Evolutionary conservation across 2,797 vertebrate genomes (phyloP), one percentile per base, ranked within the genome.

Genomic region (Caiman crocodilus): DNA sequence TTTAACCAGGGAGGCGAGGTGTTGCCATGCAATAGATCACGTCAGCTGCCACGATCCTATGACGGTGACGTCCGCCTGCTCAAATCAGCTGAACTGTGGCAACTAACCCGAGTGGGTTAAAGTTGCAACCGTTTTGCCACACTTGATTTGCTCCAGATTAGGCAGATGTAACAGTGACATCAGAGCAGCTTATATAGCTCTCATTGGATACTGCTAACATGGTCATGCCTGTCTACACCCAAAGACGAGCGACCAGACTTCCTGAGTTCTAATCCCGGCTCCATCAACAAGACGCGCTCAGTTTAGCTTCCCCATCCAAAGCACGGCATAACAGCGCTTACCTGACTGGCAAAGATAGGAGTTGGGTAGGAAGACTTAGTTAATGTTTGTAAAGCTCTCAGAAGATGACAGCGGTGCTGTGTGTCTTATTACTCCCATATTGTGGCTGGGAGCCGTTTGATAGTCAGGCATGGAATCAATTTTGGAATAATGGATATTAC

Each of bases 381-480:
- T 96, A 91, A 92, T 92, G 90, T 97, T 94, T 95, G 91, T 95
- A 97, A 97, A 97, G 94, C 96, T 96, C 94, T 95, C 92, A 81
- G 96, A 67, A 92, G 94, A 90, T 96, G 93, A 93, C 94, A 94
- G 94, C 63, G 89, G 94, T 91, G 93, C 92, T 96, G 89, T 95
- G 92, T 79, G 92, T 79, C 73, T 67, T 71, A 50, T 94, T 96
- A 89, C 82, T 95, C 88, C 95, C 86, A 86, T 12, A 81, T 90
- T 93, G 92, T 77, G 63, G 87, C 89, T 76, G 94, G 94, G 77
- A 96, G 96, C 89, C 63, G 93, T 89, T 93, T 97, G 97, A 97
- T 93, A 95, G 96, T 97, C 97, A 97, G 94, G 96, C 96, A 97
- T 97, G 94, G 96, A 97, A 97, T 97, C 95, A 96, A 94, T 96